A percentile compares a stretch with the other conserved stretches of the same genome.
Conservation (phyloP, 1,140 invertebrate genomes). For the Drosophila orena region DNA sequence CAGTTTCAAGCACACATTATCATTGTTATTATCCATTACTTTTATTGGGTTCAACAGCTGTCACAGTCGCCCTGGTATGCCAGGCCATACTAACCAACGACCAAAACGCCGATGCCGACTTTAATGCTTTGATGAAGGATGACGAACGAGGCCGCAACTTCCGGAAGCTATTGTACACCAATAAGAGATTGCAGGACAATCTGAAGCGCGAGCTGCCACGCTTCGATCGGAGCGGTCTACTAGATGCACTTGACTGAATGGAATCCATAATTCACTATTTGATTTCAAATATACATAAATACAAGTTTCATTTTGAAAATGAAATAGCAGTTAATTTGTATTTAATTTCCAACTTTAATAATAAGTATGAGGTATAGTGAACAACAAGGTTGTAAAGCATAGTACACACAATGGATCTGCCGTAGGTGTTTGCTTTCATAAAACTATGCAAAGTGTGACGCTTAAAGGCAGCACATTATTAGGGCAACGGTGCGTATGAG, state of each 20-base stretch:
- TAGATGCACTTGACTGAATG: constrained; percentile 60
- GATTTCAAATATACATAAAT: neutral
- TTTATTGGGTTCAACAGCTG: constrained; percentile 41
- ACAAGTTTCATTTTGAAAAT: neutral
- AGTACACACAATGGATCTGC: neutral
- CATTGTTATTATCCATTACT: neutral
- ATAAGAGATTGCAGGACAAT: constrained; percentile 54
- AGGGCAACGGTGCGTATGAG: neutral
- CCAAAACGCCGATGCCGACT: constrained; percentile 72
- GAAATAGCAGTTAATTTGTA: neutral
- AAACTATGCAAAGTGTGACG: neutral
- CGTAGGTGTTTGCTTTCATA: neutral
- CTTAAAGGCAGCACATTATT: neutral
- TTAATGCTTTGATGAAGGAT: constrained; percentile 58
- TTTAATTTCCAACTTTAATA: no score
- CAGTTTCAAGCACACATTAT: no score
- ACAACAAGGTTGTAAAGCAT: neutral
- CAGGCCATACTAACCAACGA: constrained; percentile 70
- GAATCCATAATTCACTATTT: no score
- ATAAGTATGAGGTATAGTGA: no score
- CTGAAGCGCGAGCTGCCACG: constrained; percentile 63
- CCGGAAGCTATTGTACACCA: constrained; percentile 49
- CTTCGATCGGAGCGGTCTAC: constrained; percentile 66
- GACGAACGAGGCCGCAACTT: constrained; percentile 70
- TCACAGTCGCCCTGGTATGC: constrained; percentile 39